Percentiles rank a stretch among this genome's conserved stretches.
Evolutionary conservation across 2,888 invertebrate genomes (phyloP).

Genomic region (Luffia ferchaultella): DNA sequence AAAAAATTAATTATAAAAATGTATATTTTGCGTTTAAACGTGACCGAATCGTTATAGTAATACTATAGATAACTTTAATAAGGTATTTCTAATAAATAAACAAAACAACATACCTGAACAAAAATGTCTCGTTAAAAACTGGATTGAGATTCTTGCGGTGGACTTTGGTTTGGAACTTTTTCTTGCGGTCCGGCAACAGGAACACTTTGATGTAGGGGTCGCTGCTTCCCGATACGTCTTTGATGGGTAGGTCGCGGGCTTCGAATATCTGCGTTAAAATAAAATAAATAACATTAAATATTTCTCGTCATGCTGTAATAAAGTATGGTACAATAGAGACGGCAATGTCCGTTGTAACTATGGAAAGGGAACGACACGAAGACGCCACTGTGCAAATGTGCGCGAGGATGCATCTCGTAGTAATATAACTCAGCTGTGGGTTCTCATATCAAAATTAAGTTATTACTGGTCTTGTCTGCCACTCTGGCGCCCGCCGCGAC

Average conservation of each 20-base stretch:
- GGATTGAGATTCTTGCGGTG: conserved; percentile 83
- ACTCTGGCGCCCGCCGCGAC: too few relatives aligned
- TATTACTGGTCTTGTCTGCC: too few relatives aligned
- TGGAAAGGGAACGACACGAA: neutral
- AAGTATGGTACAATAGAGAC: neutral
- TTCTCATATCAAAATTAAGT: too few relatives aligned
- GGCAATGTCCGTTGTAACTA: neutral
- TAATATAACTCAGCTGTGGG: too few relatives aligned
- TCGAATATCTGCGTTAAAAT: conserved; percentile 70
- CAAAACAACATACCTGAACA: conserved; percentile 70
- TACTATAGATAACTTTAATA: too few relatives aligned
- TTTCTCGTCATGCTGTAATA: neutral
- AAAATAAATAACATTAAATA: conserved; percentile 8
- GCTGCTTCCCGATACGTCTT: conserved; percentile 84
- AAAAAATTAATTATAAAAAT: too few relatives aligned
- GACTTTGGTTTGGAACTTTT: conserved; percentile 87
- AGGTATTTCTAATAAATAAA: too few relatives aligned
- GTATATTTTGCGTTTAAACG: too few relatives aligned
- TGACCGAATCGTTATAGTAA: too few relatives aligned
- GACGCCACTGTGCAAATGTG: neutral
- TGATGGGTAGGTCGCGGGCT: conserved; percentile 81
- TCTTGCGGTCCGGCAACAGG: conserved; percentile 83
- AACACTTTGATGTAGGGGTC: conserved; percentile 90
- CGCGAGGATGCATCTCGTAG: too few relatives aligned
- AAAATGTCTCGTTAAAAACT: conserved; percentile 85